Evolutionary conservation across 2,888 invertebrate genomes (phyloP).

Genomic region (Ormyrus rosae): DNA sequence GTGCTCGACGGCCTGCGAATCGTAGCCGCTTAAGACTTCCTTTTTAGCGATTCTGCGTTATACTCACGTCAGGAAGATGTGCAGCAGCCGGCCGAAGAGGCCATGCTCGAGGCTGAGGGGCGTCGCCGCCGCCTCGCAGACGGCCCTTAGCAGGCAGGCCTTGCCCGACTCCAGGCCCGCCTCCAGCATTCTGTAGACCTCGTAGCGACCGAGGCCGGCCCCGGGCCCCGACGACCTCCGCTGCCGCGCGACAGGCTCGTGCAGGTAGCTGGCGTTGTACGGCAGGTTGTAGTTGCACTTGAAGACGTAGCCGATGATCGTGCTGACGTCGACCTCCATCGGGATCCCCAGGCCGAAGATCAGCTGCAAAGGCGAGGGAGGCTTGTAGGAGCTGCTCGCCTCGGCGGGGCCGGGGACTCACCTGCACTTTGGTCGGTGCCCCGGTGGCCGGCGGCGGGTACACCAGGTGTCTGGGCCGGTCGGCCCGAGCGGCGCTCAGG

Average conservation of each 20-base stretch:
- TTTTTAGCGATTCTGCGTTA: no score
- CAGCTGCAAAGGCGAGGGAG: constrained; percentile 66
- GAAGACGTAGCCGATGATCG: constrained; percentile 76
- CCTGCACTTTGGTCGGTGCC: constrained; percentile 69
- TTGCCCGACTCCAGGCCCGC: constrained; percentile 72
- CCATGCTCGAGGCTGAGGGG: constrained; percentile 83
- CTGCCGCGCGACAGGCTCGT: constrained; percentile 69
- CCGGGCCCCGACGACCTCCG: constrained; percentile 68
- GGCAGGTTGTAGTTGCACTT: constrained; percentile 75
- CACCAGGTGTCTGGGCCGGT: constrained; percentile 65
- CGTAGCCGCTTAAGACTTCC: no score
- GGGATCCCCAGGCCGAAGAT: constrained; percentile 77
- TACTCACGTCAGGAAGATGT: constrained; percentile 82
- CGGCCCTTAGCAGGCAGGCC: constrained; percentile 84
- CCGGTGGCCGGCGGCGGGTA: constrained; percentile 63
- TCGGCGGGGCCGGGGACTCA: constrained; percentile 49
- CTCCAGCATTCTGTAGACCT: constrained; percentile 70
- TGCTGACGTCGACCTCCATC: constrained; percentile 75
- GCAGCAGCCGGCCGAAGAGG: constrained; percentile 86
- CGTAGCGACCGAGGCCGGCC: constrained; percentile 64
- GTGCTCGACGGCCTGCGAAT: constrained; percentile 68
- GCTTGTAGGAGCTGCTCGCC: background rate
- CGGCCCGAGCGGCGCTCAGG: background rate
- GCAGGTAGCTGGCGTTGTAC: constrained; percentile 70
- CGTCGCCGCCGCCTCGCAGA: constrained; percentile 86